These are phyloP conservation scores for Pterophyllum scalare DNA, from an alignment of 2,113 vertebrate genomes.

Conservation along the genomic window DNA sequence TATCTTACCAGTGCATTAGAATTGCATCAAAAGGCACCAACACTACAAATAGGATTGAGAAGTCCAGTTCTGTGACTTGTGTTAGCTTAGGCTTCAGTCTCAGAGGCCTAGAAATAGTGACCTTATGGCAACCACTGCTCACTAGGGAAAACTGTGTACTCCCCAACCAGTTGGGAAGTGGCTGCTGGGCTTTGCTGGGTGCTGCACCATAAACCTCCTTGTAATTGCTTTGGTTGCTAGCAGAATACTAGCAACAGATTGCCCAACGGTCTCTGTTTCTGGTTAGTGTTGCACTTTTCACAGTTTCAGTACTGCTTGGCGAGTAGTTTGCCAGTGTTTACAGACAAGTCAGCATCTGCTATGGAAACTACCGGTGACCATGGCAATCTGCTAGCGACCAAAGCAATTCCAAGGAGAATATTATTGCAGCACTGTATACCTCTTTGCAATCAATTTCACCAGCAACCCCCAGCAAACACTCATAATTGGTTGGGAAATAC, in stretches of 20 bases:
- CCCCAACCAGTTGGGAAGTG: not conserved
- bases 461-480: not conserved
- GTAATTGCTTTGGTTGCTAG: not conserved
- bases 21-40: not conserved
- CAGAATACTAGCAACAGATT: not conserved
- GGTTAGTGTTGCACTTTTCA: not conserved
- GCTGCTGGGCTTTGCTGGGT: not conserved
- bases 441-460: not conserved
- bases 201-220: not conserved
- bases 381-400: not conserved
- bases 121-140: not conserved
- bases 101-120: too few species aligned
- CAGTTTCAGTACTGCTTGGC: not conserved
- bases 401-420: not conserved
- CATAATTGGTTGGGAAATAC: not conserved
- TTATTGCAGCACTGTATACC: not conserved
- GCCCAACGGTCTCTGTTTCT: not conserved
- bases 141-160: not conserved
- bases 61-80: not conserved
- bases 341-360: not conserved
- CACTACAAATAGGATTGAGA: not conserved
- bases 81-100: not conserved
- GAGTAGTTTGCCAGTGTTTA: not conserved
- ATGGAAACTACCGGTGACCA: not conserved
- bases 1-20: not conserved